phyloP scores from a whole-genome alignment of 2,797 vertebrate species.

The Brachyalestes nurse region DNA sequence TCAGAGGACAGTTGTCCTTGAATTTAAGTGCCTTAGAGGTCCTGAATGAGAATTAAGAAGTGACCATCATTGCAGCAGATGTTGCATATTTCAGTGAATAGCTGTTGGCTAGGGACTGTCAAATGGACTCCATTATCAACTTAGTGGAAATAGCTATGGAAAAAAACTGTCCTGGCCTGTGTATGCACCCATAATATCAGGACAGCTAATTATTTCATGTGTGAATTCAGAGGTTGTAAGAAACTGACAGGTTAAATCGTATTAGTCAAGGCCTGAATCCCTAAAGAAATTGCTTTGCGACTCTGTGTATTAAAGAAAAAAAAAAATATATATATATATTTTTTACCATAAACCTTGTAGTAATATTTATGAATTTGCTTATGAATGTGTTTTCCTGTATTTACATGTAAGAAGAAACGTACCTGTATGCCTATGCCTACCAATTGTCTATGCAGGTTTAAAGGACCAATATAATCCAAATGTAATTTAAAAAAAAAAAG shows the following conservation, averaged over 20 bases:
- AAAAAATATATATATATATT: too few species aligned
- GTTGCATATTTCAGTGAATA: background rate
- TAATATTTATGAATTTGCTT: too few species aligned
- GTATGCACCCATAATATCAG: background rate
- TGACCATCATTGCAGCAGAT: background rate
- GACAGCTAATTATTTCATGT: background rate
- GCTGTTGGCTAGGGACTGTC: background rate
- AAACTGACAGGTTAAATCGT: background rate
- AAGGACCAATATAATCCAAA: too few species aligned
- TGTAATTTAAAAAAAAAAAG: too few species aligned
- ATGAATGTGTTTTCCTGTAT: too few species aligned
- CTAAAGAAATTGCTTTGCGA: too few species aligned
- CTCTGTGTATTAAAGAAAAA: too few species aligned
- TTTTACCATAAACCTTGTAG: too few species aligned
- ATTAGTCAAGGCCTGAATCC: too few species aligned
- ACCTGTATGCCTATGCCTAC: too few species aligned
- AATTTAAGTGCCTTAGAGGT: background rate
- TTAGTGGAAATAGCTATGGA: background rate
- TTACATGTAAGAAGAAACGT: too few species aligned
- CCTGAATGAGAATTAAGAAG: background rate
- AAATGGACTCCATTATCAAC: conserved; percentile 2
- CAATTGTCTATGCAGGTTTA: too few species aligned
- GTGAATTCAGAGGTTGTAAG: background rate
- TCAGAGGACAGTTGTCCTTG: background rate
- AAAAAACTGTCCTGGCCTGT: background rate